These are phyloP conservation scores for Salvelinus alpinus DNA, from an alignment of 2,113 vertebrate species.

Conservation along the genomic window DNA sequence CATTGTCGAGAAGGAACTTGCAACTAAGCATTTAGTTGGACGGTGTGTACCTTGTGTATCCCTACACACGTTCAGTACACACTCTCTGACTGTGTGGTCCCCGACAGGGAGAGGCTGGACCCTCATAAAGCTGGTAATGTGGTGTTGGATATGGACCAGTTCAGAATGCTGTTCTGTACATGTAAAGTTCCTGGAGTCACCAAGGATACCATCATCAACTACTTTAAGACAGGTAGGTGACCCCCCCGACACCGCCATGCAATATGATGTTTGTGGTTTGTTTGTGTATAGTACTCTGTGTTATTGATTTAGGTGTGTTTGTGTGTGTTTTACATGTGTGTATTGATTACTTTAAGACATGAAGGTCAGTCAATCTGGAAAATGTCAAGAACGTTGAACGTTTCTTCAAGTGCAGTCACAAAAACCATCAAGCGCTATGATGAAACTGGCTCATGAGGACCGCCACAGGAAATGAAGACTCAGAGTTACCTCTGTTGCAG, in stretches of 20 bases:
- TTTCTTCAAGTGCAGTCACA: too few relatives aligned
- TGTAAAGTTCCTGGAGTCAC: slow-evolving; percentile 89
- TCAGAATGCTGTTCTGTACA: slow-evolving; percentile 89
- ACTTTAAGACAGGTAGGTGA: slow-evolving; percentile 87
- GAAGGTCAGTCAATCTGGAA: too few relatives aligned
- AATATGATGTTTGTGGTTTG: too few relatives aligned
- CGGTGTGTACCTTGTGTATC: too few relatives aligned
- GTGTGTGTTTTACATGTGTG: neutral
- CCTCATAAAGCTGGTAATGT: slow-evolving; percentile 78
- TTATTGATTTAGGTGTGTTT: neutral
- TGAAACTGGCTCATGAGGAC: too few relatives aligned
- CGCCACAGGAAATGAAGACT: too few relatives aligned
- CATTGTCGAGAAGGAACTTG: too few relatives aligned
- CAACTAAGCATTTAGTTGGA: too few relatives aligned
- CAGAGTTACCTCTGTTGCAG: too few relatives aligned
- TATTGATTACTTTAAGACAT: too few relatives aligned
- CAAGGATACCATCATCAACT: slow-evolving; percentile 82
- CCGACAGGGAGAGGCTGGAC: slow-evolving; percentile 82
- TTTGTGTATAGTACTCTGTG: neutral
- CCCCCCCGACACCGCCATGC: slow-evolving; percentile 7
- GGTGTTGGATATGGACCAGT: slow-evolving; percentile 90
- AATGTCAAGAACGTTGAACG: too few relatives aligned
- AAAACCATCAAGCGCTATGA: too few relatives aligned
- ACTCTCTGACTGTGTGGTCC: slow-evolving; percentile 6
- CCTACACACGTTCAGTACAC: slow-evolving; percentile 3